Evolutionary conservation across 2,888 invertebrate genomes (phyloP).

Genomic region (Thalpophila matura): DNA sequence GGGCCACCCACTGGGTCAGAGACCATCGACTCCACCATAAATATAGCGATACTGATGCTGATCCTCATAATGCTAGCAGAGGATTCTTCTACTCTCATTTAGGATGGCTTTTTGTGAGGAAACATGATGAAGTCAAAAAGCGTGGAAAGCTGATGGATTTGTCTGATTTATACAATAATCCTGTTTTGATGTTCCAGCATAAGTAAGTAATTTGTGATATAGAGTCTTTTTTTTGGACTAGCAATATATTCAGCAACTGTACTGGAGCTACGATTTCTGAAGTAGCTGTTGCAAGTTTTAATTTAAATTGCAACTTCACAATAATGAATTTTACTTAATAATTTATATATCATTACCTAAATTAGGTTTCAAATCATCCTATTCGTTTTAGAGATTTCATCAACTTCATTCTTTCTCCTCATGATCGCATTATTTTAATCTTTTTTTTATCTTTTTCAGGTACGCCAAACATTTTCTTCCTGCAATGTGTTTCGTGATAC

Average conservation of each 20-base stretch:
- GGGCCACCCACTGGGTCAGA: slow-evolving; percentile 77
- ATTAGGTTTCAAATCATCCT: too few species aligned
- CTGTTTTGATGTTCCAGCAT: slow-evolving; percentile 93
- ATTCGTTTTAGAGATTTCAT: too few species aligned
- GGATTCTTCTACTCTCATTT: slow-evolving; percentile 96
- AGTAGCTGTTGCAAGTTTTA: too few species aligned
- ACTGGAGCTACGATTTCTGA: too few species aligned
- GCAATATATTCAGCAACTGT: not conserved
- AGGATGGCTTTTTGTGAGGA: slow-evolving; percentile 94
- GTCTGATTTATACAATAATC: slow-evolving; percentile 93
- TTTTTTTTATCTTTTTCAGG: slow-evolving; percentile 38
- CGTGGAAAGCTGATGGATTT: slow-evolving; percentile 93
- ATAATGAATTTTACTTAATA: too few species aligned
- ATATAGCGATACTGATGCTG: slow-evolving; percentile 94
- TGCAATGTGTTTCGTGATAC: slow-evolving; percentile 73
- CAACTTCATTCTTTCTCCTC: not conserved
- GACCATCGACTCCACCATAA: slow-evolving; percentile 85
- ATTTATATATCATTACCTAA: too few species aligned
- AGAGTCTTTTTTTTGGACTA: not conserved
- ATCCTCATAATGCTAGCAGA: slow-evolving; percentile 94
- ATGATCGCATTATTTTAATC: not conserved
- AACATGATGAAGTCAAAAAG: slow-evolving; percentile 93
- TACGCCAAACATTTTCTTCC: slow-evolving; percentile 67
- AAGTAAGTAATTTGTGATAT: slow-evolving; percentile 81
- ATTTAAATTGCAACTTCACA: too few species aligned